These are phyloP conservation scores for Cylindroiulus punctatus DNA, from an alignment of 2,888 invertebrate genomes.

Conservation along the genomic window DNA sequence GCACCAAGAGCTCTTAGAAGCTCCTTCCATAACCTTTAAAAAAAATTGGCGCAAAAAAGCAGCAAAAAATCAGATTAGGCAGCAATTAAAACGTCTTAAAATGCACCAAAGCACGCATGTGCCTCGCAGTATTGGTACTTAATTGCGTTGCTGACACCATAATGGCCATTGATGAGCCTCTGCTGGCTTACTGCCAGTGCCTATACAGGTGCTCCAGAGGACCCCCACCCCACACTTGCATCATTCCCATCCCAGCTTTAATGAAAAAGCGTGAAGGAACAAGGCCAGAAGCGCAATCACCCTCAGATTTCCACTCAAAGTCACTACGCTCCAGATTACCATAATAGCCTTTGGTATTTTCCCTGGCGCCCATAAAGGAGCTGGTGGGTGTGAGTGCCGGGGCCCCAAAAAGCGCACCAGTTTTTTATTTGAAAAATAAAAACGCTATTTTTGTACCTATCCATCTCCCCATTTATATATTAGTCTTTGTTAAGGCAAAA, in stretches of 20 bases:
- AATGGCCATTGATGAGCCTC: neutral
- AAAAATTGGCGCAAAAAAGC: neutral
- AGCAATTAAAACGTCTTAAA: neutral
- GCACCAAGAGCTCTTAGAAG: neutral
- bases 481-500: conserved; percentile 19
- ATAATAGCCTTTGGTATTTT: neutral
- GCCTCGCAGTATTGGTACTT: neutral
- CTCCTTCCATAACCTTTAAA: neutral
- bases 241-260: neutral
- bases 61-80: neutral
- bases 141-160: neutral
- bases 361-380: neutral
- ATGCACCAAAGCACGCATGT: neutral
- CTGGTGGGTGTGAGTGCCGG: neutral
- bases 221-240: neutral
- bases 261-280: neutral
- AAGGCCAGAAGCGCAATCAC: conserved; percentile 20
- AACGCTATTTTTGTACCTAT: neutral
- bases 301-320: neutral
- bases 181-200: neutral
- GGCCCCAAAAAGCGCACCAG: neutral
- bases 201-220: neutral
- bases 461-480: conserved; percentile 12
- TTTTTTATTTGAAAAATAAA: conserved; percentile 24
- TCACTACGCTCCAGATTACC: conserved; percentile 2